phyloP scores from a whole-genome alignment of 2,113 vertebrate species.

The Arizona elegans region DNA sequence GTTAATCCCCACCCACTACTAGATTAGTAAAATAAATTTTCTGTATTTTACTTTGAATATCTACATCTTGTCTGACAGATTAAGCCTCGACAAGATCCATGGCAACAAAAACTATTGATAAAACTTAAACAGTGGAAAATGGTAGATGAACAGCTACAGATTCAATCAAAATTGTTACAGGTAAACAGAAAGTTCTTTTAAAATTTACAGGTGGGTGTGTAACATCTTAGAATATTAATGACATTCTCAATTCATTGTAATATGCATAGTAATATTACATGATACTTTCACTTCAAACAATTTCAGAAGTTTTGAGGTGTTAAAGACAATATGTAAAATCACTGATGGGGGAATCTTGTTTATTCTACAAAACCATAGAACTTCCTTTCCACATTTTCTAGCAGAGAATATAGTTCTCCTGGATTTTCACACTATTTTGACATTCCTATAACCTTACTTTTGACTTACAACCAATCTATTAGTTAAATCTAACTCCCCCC shows the following conservation, averaged over 20 bases:
- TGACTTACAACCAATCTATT: not conserved
- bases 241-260: slow-evolving; percentile 21
- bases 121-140: slow-evolving; percentile 70
- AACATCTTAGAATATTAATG: not conserved
- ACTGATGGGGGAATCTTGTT: not conserved
- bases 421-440: not conserved
- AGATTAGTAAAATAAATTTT: not conserved
- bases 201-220: not conserved
- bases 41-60: not conserved
- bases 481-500: not conserved
- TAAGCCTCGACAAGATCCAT: slow-evolving; percentile 74
- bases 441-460: not conserved
- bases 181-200: slow-evolving; percentile 49
- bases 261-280: not conserved
- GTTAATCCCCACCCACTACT: not conserved
- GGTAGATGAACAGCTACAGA: slow-evolving; percentile 65
- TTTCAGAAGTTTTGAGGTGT: not conserved
- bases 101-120: slow-evolving; percentile 74
- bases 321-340: not conserved
- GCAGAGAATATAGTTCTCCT: not conserved
- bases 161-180: slow-evolving; percentile 70
- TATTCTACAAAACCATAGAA: not conserved
- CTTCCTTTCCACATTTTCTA: not conserved
- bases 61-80: slow-evolving; percentile 52
- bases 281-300: not conserved